A percentile compares a stretch with the other conserved stretches of the same genome.
These are phyloP conservation scores for Cydia splendana DNA, from an alignment of 1,140 invertebrate genomes.

Conservation along the genomic window DNA sequence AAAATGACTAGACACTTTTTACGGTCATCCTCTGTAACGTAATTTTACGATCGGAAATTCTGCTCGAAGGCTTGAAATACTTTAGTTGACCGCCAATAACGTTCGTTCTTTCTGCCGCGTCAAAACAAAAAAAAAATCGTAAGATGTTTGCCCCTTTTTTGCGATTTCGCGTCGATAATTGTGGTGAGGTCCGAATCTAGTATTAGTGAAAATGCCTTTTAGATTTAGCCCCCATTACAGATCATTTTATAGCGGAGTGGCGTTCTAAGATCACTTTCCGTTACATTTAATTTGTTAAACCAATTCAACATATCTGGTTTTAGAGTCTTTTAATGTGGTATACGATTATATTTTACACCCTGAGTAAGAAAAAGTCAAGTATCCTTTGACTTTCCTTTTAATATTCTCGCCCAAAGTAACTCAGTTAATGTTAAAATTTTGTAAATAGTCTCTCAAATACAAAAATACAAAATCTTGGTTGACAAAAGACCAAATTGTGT, in stretches of 20 bases:
- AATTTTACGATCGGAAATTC: not conserved
- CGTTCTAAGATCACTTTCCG: not conserved
- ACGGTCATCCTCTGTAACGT: no score
- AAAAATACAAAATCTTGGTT: no score
- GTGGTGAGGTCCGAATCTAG: not conserved
- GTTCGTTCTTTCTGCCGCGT: no score
- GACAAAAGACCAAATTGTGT: no score
- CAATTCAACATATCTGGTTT: no score
- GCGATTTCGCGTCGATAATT: not conserved
- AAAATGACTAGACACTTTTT: not conserved
- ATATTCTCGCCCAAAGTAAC: not conserved
- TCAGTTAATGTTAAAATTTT: not conserved
- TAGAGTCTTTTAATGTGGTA: no score
- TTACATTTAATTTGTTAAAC: no score
- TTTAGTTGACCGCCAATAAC: not conserved
- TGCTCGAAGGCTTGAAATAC: not conserved
- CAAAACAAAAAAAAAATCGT: no score
- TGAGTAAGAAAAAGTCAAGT: no score
- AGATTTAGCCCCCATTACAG: not conserved
- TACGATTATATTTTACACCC: no score
- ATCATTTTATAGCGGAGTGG: not conserved
- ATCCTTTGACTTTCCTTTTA: not conserved
- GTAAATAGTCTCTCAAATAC: no score
- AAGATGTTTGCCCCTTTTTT: no score
- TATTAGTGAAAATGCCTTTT: not conserved